Percentiles rank a stretch among this genome's conserved stretches.
phyloP scores from a whole-genome alignment of 2,113 vertebrate genomes.

The Crotalus helleri region DNA sequence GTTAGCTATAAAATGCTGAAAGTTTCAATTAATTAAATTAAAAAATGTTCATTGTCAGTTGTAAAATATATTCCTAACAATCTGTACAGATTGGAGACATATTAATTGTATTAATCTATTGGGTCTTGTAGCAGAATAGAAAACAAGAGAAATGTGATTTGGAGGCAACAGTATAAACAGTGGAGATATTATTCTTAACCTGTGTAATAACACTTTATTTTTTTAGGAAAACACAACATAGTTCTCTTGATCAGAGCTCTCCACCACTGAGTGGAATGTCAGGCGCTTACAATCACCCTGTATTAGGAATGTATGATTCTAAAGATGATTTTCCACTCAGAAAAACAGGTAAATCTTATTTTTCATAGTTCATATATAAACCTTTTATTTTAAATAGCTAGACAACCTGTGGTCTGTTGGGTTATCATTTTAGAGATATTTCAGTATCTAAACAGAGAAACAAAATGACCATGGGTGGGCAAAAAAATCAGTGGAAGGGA shows the following conservation, averaged over 20 bases:
- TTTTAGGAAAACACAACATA: slow-evolving; percentile 94
- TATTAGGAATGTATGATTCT: slow-evolving; percentile 92
- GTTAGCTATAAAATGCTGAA: neutral
- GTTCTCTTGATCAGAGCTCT: slow-evolving; percentile 96
- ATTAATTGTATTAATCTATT: neutral
- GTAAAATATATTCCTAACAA: neutral
- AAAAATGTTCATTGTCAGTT: neutral
- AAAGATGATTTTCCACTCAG: slow-evolving; percentile 97
- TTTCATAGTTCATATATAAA: neutral
- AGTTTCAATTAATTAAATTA: neutral
- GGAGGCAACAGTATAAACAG: neutral
- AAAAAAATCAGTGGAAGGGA: neutral
- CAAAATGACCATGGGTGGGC: neutral
- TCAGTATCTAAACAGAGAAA: neutral
- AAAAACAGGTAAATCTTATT: slow-evolving; percentile 83
- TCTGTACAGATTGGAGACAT: neutral
- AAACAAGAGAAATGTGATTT: neutral
- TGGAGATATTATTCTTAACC: neutral
- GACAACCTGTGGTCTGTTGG: neutral
- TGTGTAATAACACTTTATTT: slow-evolving; percentile 32
- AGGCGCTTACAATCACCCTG: slow-evolving; percentile 85
- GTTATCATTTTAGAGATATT: neutral
- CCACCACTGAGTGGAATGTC: slow-evolving; percentile 89
- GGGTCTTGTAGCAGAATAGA: neutral
- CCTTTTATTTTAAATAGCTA: neutral